These are phyloP conservation scores for Geotrupes spiniger DNA, from an alignment of 2,888 invertebrate species.

Conservation along the genomic window DNA sequence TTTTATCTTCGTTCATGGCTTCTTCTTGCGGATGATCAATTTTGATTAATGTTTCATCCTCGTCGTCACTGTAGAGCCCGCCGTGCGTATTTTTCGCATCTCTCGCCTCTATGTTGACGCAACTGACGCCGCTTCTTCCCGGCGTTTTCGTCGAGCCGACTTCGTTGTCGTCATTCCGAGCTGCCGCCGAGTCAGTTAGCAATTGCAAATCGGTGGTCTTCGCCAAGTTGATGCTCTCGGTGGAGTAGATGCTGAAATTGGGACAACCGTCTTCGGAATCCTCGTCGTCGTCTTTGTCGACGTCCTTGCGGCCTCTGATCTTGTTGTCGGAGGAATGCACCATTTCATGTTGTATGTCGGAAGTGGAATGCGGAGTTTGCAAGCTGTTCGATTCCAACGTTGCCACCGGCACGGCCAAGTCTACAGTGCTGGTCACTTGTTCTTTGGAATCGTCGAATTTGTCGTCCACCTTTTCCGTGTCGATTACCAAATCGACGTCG, in stretches of 20 bases:
- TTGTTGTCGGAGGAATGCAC: slow-evolving; percentile 36
- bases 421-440: slow-evolving; percentile 28
- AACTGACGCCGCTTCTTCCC: not conserved
- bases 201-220: slow-evolving; percentile 50
- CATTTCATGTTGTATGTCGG: slow-evolving; percentile 38
- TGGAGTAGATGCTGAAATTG: slow-evolving; percentile 82
- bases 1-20: slow-evolving; percentile 7
- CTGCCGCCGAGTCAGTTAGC: not conserved
- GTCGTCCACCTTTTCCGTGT: slow-evolving; percentile 42
- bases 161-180: not conserved
- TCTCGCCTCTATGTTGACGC: no score
- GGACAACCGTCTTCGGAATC: slow-evolving; percentile 70
- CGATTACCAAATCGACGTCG: slow-evolving; percentile 60
- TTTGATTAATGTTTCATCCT: slow-evolving; percentile 45
- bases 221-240: slow-evolving; percentile 73
- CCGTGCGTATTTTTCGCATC: no score
- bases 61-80: slow-evolving; percentile 45
- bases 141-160: not conserved
- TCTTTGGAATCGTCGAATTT: slow-evolving; percentile 30
- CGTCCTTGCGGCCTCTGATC: slow-evolving; percentile 52
- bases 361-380: slow-evolving; percentile 19
- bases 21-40: slow-evolving; percentile 23
- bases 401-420: slow-evolving; percentile 12
- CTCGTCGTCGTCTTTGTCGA: slow-evolving; percentile 53
- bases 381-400: slow-evolving; percentile 16